Evolutionary conservation across 2,113 vertebrate species (phyloP), one percentile per base, ranked within the genome.

Genomic region (Eptatretus burgeri): DNA sequence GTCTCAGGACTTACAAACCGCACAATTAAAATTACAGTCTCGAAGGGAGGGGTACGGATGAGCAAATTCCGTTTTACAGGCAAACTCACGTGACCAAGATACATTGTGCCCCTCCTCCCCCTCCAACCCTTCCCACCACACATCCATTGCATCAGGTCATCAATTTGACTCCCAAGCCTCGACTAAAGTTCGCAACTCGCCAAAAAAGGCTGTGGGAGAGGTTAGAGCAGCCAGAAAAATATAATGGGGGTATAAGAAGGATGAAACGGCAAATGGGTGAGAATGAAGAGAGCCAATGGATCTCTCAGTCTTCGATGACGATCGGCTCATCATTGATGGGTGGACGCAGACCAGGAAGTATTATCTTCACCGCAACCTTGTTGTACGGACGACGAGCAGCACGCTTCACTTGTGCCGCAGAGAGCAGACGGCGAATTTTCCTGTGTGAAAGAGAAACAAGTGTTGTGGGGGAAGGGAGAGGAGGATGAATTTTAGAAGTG

Each of bases 401-500:
- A 50, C 75, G 77, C 75, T 78, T 82, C 71, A 77, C 78, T 74
- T 81, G 81, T 5, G 76, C 78, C 64, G 78, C 76, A 27, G 78
- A 77, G 67, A 82, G 79, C 69, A 78, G 73, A 73, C 77, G 81
- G 66, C 78, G 79, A 64, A 80, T 74, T 72, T 79, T 77, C 74
- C 77, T 79, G 73, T 62, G n/a, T 3, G 7, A 41, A 41, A 41
- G 27, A 41, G 27, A 41, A 41, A 41, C 27, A 41, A n/a, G 27
- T 41, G 27, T 3, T 41, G 3, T 7, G 27, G 7, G 7, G 27
- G 27, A 41, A 7, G 7, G 27, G 3, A 7, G 7, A 41, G 27
- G 27, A 7, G 27, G 27, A 5, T 41, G 27, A 41, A 41, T 41
- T 41, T 41, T 3, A 41, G 27, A 7, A n/a, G n/a, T n/a, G n/a